phyloP scores from a whole-genome alignment of 2,888 invertebrate genomes.

The Dermolepida albohirtum region DNA sequence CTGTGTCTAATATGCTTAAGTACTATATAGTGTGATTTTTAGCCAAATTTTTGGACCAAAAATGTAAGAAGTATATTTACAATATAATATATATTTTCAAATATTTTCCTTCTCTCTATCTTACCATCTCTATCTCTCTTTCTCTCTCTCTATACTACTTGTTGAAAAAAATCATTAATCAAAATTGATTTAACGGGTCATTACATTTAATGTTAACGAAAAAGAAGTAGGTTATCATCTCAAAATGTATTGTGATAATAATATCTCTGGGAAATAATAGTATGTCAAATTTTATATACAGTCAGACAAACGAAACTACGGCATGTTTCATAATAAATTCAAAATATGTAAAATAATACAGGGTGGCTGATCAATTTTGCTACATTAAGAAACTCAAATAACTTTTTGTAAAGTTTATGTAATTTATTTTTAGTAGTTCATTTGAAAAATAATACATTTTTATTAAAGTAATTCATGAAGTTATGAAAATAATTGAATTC shows the following conservation, averaged over 20 bases:
- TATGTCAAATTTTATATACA: constrained; percentile 13
- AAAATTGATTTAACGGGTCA: constrained; percentile 21
- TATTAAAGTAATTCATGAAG: no score
- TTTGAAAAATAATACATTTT: no score
- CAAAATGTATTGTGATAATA: constrained; percentile 24
- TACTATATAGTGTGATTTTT: constrained; percentile 35
- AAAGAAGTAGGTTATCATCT: constrained; percentile 15
- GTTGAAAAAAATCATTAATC: constrained; percentile 17
- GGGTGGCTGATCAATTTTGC: no score
- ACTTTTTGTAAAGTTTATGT: no score
- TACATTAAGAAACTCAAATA: no score
- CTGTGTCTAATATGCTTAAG: constrained; percentile 43
- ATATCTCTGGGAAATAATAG: not conserved
- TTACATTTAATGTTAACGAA: constrained; percentile 1
- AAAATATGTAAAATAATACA: no score
- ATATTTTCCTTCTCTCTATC: not conserved
- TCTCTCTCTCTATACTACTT: not conserved
- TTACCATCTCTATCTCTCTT: no score
- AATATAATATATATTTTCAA: constrained; percentile 31
- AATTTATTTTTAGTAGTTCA: no score
- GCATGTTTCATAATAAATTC: no score
- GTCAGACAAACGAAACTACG: no score
- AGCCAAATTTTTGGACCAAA: constrained; percentile 44
- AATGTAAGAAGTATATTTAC: constrained; percentile 40
- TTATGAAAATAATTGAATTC: no score